These are phyloP conservation scores for Corvus moneduloides DNA, from an alignment of 2,113 vertebrate species.

Conservation along the genomic window DNA sequence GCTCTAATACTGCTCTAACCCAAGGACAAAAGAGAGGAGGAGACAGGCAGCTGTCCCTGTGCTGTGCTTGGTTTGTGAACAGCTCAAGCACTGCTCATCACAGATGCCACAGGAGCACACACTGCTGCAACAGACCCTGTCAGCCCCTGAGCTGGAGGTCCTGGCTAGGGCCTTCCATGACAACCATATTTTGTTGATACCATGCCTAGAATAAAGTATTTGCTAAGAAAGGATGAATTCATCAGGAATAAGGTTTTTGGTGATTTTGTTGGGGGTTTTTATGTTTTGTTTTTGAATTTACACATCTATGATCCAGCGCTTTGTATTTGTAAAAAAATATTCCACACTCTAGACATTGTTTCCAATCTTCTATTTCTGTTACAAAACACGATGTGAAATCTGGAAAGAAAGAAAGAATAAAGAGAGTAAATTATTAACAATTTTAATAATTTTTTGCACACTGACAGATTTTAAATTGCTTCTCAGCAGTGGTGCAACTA, in stretches of 20 bases:
- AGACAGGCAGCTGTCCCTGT: not conserved
- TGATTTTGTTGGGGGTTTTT: fast-evolving
- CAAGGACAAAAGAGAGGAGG: conserved; percentile 13
- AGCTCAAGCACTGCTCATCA: not conserved
- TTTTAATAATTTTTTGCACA: not conserved
- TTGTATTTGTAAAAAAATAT: not conserved
- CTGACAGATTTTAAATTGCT: not conserved
- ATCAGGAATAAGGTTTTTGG: not conserved
- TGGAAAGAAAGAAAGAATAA: not conserved
- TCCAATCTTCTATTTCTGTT: not conserved
- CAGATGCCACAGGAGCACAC: not conserved
- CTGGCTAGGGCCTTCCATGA: not conserved
- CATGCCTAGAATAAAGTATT: not conserved
- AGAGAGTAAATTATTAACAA: not conserved
- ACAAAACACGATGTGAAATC: not conserved
- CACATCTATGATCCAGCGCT: not conserved
- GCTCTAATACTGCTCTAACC: not conserved
- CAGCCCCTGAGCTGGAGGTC: not conserved
- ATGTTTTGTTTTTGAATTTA: not conserved
- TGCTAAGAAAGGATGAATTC: not conserved
- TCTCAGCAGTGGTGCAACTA: not conserved
- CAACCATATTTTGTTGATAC: not conserved
- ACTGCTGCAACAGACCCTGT: not conserved
- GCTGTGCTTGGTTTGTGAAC: not conserved
- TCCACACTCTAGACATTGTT: not conserved